phyloP scores from a whole-genome alignment of 1,140 invertebrate species.

The Proales similis region DNA sequence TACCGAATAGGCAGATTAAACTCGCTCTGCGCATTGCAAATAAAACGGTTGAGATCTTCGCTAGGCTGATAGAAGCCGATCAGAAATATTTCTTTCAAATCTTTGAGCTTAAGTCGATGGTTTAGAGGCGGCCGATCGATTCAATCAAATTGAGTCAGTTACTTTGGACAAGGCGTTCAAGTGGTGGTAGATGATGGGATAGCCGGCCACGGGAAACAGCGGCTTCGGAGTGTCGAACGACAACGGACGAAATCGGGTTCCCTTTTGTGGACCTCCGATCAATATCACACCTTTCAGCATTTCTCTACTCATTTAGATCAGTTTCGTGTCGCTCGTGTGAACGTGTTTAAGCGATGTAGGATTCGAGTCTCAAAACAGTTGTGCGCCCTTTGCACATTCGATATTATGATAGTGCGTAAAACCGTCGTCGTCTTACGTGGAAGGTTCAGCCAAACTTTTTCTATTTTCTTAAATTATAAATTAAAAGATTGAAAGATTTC shows the following conservation, averaged over 20 bases:
- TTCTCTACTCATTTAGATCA: too few relatives aligned
- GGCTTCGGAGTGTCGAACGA: conserved; percentile 94
- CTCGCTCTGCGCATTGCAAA: conserved; percentile 63
- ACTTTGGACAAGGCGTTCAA: conserved; percentile 58
- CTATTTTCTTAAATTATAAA: too few relatives aligned
- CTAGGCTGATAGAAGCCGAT: conserved; percentile 79
- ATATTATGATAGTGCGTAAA: too few relatives aligned
- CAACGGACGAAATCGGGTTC: conserved; percentile 87
- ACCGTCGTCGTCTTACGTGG: too few relatives aligned
- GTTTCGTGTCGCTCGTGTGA: too few relatives aligned
- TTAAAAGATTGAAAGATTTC: too few relatives aligned
- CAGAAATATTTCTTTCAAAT: conserved; percentile 78
- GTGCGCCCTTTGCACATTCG: too few relatives aligned
- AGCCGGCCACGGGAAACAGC: conserved; percentile 86
- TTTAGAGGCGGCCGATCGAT: conserved; percentile 30
- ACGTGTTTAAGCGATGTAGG: too few relatives aligned
- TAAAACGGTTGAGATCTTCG: conserved; percentile 71
- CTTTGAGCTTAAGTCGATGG: too few relatives aligned
- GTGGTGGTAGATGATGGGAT: conserved; percentile 68
- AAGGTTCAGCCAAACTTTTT: too few relatives aligned
- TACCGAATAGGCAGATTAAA: conserved; percentile 75
- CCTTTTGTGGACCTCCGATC: conserved; percentile 54
- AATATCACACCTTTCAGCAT: conserved; percentile 36
- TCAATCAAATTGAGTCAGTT: too few relatives aligned
- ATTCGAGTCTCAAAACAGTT: too few relatives aligned